phyloP scores from a whole-genome alignment of 53 echinoderm and acorn worm genomes.

The Hippasteria phrygiana region DNA sequence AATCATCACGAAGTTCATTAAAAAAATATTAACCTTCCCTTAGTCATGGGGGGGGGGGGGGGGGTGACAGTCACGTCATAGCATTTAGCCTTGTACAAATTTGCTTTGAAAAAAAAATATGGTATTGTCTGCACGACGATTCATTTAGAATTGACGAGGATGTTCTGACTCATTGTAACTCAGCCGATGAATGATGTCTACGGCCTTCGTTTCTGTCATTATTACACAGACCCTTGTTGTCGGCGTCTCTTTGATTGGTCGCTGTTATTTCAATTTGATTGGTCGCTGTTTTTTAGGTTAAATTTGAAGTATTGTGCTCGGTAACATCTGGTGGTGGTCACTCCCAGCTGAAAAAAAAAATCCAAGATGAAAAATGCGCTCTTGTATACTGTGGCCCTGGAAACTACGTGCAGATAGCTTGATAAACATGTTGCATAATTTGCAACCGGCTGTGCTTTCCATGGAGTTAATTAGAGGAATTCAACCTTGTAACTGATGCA shows the following conservation, averaged over 20 bases:
- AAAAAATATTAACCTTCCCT: constrained; percentile 48
- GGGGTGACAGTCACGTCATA: constrained; percentile 17
- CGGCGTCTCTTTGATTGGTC: no score
- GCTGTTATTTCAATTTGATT: neutral
- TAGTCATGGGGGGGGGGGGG: constrained; percentile 35
- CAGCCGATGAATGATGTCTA: constrained; percentile 25
- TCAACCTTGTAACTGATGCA: no score
- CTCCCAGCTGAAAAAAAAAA: no score
- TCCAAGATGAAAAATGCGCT: no score
- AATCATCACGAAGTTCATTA: constrained; percentile 50
- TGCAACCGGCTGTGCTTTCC: no score
- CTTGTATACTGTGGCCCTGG: neutral
- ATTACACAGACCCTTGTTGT: neutral
- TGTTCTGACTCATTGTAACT: constrained; percentile 53
- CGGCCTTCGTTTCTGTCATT: constrained; percentile 33
- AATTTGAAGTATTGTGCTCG: neutral
- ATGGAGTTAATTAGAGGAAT: no score
- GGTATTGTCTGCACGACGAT: constrained; percentile 16
- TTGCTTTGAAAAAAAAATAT: neutral
- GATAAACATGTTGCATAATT: neutral
- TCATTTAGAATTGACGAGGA: constrained; percentile 40
- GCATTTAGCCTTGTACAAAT: constrained; percentile 29
- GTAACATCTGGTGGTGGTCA: constrained; percentile 46
- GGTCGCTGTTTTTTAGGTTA: neutral
- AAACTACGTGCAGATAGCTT: neutral